These are phyloP conservation scores for Hephaestus fuliginosus DNA, from an alignment of 2,797 vertebrate species.

Conservation along the genomic window DNA sequence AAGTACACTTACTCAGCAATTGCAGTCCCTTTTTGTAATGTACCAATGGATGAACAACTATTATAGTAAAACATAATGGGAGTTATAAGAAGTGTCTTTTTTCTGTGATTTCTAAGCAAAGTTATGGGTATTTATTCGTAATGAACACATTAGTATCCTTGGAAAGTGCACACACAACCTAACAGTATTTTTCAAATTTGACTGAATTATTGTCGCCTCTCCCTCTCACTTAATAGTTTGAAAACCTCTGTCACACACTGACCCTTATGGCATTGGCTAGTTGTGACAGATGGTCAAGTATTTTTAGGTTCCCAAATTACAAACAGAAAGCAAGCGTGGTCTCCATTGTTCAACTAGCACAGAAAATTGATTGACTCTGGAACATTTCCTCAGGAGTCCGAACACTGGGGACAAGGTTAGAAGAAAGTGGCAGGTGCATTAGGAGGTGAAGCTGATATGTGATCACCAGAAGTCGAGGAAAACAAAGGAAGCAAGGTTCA, in stretches of 20 bases:
- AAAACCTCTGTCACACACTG: neutral
- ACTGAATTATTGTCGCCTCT: no score
- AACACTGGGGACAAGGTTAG: neutral
- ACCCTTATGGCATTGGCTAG: neutral
- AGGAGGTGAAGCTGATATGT: neutral
- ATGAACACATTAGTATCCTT: no score
- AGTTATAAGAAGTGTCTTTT: no score
- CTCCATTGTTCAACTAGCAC: neutral
- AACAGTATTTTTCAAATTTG: neutral
- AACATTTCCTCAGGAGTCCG: neutral
- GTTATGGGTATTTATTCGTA: neutral
- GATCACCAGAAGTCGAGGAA: neutral
- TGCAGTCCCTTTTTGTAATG: neutral
- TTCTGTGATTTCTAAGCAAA: neutral
- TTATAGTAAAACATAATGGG: no score
- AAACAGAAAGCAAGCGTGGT: slow-evolving; percentile 2
- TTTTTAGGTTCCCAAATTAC: slow-evolving; percentile 15
- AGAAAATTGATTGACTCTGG: slow-evolving; percentile 1
- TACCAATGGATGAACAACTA: neutral
- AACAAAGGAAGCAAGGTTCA: neutral
- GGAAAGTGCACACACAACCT: neutral
- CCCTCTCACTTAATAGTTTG: neutral
- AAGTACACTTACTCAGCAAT: neutral
- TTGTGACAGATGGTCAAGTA: slow-evolving; percentile 14
- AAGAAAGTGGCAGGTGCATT: neutral